These are phyloP conservation scores for Micropterix aruncella DNA, from an alignment of 2,888 invertebrate genomes.

Conservation along the genomic window DNA sequence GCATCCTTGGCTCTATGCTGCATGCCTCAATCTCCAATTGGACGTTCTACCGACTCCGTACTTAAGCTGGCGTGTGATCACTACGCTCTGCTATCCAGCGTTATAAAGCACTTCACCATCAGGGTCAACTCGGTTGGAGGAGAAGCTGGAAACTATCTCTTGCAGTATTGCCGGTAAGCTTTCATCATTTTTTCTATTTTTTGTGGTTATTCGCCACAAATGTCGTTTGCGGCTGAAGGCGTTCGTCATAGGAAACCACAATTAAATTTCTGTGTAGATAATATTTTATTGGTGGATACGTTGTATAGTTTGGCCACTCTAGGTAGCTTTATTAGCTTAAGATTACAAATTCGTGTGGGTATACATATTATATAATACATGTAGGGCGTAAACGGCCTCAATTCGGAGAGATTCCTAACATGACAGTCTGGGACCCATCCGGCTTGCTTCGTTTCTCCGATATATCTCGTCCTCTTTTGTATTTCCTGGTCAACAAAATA, in stretches of 20 bases:
- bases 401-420: too few species aligned
- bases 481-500: slow-evolving; percentile 1
- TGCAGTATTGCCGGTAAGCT: neutral
- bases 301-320: too few species aligned
- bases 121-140: neutral
- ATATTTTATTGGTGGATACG: too few species aligned
- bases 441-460: neutral
- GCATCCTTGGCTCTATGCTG: slow-evolving; percentile 16
- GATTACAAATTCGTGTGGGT: too few species aligned
- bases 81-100: slow-evolving; percentile 19
- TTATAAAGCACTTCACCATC: slow-evolving; percentile 17
- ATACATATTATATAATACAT: too few species aligned
- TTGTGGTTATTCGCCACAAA: too few species aligned
- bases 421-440: neutral
- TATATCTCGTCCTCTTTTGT: neutral
- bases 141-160: neutral
- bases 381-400: too few species aligned
- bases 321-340: too few species aligned
- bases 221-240: too few species aligned
- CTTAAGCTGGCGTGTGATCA: slow-evolving; percentile 18
- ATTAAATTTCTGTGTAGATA: too few species aligned
- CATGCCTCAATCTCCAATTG: slow-evolving; percentile 20
- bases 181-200: too few species aligned
- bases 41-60: slow-evolving; percentile 21
- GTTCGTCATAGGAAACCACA: too few species aligned